phyloP scores from a whole-genome alignment of 1,140 invertebrate species.

The Apis dorsata region DNA sequence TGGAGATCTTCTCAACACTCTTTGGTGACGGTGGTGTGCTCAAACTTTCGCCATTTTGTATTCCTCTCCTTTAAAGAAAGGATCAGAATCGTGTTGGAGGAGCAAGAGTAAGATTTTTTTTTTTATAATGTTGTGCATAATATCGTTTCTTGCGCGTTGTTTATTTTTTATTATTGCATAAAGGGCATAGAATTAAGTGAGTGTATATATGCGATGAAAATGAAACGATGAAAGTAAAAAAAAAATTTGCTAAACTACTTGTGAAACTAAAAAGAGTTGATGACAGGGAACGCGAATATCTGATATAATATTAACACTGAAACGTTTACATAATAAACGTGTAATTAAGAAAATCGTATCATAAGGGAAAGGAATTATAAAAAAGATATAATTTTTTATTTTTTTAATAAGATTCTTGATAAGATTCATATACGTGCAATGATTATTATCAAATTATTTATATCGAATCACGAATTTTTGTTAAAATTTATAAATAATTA shows the following conservation, averaged over 20 bases:
- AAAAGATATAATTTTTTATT: too few species aligned
- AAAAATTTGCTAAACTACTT: not conserved
- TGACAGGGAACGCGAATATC: conserved; percentile 2
- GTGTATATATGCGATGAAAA: not conserved
- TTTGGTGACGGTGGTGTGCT: not conserved
- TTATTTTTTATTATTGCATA: not conserved
- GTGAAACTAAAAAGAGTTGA: not conserved
- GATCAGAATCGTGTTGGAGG: not conserved
- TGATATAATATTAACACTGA: conserved; percentile 3
- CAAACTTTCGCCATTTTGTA: conserved; percentile 38
- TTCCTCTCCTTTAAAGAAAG: not conserved
- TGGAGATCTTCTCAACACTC: conserved; percentile 21
- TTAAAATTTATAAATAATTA: too few species aligned
- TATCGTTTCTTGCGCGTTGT: not conserved
- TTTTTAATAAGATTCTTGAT: not conserved
- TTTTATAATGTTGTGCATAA: not conserved
- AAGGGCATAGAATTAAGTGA: not conserved
- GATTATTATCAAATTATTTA: too few species aligned
- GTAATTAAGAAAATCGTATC: not conserved
- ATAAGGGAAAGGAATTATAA: not conserved
- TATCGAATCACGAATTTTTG: too few species aligned
- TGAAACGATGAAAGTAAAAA: not conserved
- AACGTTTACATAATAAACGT: not conserved
- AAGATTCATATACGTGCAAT: not conserved
- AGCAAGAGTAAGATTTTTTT: too few species aligned